Evolutionary conservation across 2,888 invertebrate genomes (phyloP).

Genomic region (Dendrolimus houi): DNA sequence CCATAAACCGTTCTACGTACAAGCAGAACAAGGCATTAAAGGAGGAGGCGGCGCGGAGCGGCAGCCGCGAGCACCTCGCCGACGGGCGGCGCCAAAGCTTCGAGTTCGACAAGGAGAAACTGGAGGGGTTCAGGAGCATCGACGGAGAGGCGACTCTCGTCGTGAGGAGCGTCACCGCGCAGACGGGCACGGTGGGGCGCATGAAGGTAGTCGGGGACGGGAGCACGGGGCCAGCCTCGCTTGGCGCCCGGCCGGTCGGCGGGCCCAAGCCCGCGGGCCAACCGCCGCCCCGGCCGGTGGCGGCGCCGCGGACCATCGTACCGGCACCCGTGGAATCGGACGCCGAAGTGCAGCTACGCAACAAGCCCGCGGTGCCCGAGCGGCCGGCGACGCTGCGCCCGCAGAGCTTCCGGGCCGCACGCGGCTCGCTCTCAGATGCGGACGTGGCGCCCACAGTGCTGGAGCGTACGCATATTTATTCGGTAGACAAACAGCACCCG

Average conservation of each 20-base stretch:
- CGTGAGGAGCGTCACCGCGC: conserved; percentile 58
- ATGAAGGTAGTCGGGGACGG: conserved; percentile 58
- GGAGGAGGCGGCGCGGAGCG: conserved; percentile 52
- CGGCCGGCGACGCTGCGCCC: conserved; percentile 82
- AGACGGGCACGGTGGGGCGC: conserved; percentile 56
- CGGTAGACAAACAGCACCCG: conserved; percentile 85
- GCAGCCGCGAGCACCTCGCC: conserved; percentile 57
- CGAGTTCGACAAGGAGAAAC: conserved; percentile 70
- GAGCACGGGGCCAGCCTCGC: conserved; percentile 29
- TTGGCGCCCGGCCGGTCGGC: conserved; percentile 26
- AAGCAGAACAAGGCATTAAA: conserved; percentile 67
- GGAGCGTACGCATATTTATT: conserved; percentile 83
- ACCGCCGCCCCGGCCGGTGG: conserved; percentile 68
- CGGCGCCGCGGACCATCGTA: conserved; percentile 60
- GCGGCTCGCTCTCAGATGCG: conserved; percentile 38
- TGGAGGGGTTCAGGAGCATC: conserved; percentile 33
- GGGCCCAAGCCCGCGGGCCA: conserved; percentile 66
- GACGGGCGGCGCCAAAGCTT: conserved; percentile 72
- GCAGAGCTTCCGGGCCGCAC: conserved; percentile 68
- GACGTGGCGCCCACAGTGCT: conserved; percentile 63
- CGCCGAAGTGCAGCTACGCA: conserved; percentile 70
- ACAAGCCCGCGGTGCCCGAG: conserved; percentile 89
- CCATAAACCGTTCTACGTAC: conserved; percentile 78
- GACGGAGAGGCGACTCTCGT: conserved; percentile 44
- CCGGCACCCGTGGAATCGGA: conserved; percentile 36